These are phyloP conservation scores for Antheraea assamensis DNA, from an alignment of 2,888 invertebrate genomes.

Conservation along the genomic window DNA sequence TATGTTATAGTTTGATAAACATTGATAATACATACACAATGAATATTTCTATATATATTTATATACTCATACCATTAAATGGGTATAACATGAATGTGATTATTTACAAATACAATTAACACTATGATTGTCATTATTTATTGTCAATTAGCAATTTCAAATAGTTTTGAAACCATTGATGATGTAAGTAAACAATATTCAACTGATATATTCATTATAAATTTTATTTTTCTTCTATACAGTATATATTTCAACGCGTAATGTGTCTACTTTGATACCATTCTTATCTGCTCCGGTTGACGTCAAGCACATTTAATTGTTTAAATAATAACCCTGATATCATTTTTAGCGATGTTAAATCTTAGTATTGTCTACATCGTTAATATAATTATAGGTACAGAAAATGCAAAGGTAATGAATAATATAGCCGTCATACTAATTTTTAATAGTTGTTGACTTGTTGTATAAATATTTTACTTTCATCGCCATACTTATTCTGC, in stretches of 20 bases:
- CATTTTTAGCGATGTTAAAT: background rate
- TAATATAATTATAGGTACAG: background rate
- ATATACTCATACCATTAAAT: constrained; percentile 66
- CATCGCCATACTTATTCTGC: background rate
- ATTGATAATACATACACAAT: constrained; percentile 49
- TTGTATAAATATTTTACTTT: no score
- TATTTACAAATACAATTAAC: constrained; percentile 54
- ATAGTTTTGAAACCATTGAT: background rate
- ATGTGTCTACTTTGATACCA: background rate
- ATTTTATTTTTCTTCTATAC: no score
- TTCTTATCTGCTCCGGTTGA: background rate
- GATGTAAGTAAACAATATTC: background rate
- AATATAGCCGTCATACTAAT: background rate
- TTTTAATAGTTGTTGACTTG: no score
- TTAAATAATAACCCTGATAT: background rate
- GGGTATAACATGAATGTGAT: constrained; percentile 58
- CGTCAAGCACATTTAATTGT: background rate
- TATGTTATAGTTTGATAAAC: constrained; percentile 72
- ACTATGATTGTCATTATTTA: constrained; percentile 60
- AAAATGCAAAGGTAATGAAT: background rate
- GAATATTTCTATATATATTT: constrained; percentile 45
- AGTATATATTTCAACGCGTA: no score
- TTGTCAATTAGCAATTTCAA: constrained; percentile 52
- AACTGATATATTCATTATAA: background rate
- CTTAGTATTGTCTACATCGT: background rate